Base-by-base conservation (phyloP, 92 coral and sea anemone species). In the Porites evermanni region DNA sequence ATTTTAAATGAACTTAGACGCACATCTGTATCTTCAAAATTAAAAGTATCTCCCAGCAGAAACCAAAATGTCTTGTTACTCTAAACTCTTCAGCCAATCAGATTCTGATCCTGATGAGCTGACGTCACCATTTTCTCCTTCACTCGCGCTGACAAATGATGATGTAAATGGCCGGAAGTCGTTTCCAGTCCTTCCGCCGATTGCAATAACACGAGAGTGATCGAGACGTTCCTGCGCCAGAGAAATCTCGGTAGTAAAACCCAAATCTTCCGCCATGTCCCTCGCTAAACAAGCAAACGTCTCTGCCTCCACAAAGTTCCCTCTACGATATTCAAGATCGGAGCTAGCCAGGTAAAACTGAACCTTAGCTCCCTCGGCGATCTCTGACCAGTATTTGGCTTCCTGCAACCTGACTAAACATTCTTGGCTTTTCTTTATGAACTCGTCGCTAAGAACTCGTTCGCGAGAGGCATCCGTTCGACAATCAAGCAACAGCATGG, bases 401-500 rank as follows among this genome's bases (percentile, higher is more conserved):
- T 56, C 59, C 26, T 24, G 26, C 60, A 92, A 16, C 1, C 76
- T 73, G 19, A 66, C 66, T 32, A 92, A 79, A 61, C 91, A 71
- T 1, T 67, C 86, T 72, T 83, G 61, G 10, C 89, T 91, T 74
- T 77, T 91, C 3, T 63, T 75, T 32, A 92, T 79, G 61, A 56
- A 52, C 11, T 73, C 87, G 21, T 80, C 83, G n/a, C 73, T 60
- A 4, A 92, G 78, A 20, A 65, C 13, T 52, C 89, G 93, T 51
- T 80, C 70, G 64, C 95, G 91, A 12, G 89, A 58, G 6, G 86
- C 86, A 53, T 85, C 81, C 19, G 88, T 90, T 61, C 94, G 77
- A 70, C 96, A 93, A 47, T 93, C 92, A 50, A 93, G 83, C 64
- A 84, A 75, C 26, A 93, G 91, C 88, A 90, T 24, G 9, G 96